These are phyloP conservation scores for Andrena minutula DNA, from an alignment of 2,888 invertebrate genomes.

Conservation along the genomic window DNA sequence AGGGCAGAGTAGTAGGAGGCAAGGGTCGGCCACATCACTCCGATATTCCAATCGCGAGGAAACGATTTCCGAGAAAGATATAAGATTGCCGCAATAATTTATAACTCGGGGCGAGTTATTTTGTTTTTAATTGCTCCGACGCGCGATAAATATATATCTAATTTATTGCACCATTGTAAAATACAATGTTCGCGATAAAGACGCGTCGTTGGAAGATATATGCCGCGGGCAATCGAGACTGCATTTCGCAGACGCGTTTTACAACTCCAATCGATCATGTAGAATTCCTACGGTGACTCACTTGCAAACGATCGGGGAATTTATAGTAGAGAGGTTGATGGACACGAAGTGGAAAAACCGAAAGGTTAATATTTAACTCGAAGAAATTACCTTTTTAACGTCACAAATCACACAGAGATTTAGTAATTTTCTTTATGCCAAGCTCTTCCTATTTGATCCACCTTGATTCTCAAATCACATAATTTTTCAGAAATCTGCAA, in stretches of 20 bases:
- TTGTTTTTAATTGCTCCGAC: conserved; percentile 35
- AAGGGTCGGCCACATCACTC: background rate
- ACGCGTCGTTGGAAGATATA: conserved; percentile 7
- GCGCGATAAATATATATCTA: conserved; percentile 49
- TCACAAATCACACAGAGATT: no score
- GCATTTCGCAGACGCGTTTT: conserved; percentile 1
- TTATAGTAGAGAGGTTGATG: no score
- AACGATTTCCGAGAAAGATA: conserved; percentile 40
- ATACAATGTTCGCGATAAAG: conserved; percentile 48
- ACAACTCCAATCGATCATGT: background rate
- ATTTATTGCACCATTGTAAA: conserved; percentile 62
- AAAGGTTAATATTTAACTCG: no score
- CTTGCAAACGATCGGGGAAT: background rate
- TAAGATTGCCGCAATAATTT: conserved; percentile 48
- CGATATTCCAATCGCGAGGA: background rate
- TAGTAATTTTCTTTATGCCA: no score
- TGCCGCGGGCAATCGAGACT: background rate
- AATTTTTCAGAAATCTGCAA: no score
- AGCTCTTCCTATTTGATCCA: no score
- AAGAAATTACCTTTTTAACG: no score
- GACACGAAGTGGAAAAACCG: no score
- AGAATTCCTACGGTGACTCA: background rate
- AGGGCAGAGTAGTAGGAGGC: background rate
- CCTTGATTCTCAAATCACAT: no score
- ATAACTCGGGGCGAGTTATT: conserved; percentile 32